A percentile compares a stretch with the other conserved stretches of the same genome.
These are phyloP conservation scores for Caretta caretta DNA, from an alignment of 2,113 vertebrate genomes.

Conservation along the genomic window DNA sequence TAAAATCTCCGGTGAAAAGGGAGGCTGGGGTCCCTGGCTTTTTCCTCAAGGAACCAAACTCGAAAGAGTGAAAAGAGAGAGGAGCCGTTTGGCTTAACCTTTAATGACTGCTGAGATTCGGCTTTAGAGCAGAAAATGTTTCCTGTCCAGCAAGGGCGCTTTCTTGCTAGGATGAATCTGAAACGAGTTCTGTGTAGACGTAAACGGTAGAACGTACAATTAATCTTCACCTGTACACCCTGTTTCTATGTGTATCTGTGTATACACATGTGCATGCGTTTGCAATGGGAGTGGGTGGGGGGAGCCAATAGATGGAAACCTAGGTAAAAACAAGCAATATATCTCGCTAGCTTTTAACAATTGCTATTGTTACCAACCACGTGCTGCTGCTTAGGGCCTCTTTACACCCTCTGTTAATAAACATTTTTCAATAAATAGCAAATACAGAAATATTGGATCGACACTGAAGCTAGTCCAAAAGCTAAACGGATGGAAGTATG, in stretches of 20 bases:
- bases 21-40: background rate
- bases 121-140: background rate
- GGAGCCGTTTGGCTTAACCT: too few relatives aligned
- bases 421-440: rapidly evolving
- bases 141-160: background rate
- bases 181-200: background rate
- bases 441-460: rapidly evolving
- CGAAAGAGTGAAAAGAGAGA: background rate
- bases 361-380: background rate
- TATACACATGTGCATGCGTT: background rate
- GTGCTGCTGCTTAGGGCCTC: background rate
- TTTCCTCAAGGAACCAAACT: background rate
- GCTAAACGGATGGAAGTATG: rapidly evolving
- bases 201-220: background rate
- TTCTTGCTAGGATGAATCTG: background rate
- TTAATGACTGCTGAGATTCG: background rate
- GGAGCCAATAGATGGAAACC: background rate
- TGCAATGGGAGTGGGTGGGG: background rate
- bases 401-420: rapidly evolving
- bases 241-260: background rate
- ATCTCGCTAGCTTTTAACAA: rapidly evolving
- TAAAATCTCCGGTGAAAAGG: background rate
- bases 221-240: background rate
- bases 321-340: rapidly evolving
- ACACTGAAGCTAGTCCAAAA: background rate